A percentile compares a stretch with the other conserved stretches of the same genome.
Evolutionary conservation across 2,888 invertebrate species (phyloP).

Genomic region (Drosophila anceps): DNA sequence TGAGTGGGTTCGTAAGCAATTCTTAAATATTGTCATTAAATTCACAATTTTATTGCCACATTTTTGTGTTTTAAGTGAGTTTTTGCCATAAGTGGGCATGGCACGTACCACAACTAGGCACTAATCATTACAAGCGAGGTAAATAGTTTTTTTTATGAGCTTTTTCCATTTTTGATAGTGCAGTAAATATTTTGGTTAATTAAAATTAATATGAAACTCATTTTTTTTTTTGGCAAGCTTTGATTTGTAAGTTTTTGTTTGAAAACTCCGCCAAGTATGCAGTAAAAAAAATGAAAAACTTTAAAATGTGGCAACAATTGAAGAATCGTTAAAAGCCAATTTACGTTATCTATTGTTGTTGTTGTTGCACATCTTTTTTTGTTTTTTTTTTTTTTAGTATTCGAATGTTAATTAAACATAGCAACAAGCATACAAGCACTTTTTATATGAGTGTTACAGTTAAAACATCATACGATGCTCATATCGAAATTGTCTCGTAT

Average conservation of each 20-base stretch:
- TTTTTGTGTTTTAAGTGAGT: background rate
- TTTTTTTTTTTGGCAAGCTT: background rate
- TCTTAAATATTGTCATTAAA: conserved; percentile 1
- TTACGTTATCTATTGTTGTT: conserved; percentile 7
- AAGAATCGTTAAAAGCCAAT: conserved; percentile 38
- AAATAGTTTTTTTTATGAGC: background rate
- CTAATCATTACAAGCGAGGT: background rate
- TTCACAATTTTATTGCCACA: background rate
- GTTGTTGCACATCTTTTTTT: background rate
- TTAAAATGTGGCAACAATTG: background rate
- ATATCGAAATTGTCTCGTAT: conserved; percentile 3
- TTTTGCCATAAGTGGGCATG: background rate
- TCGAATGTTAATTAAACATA: conserved; percentile 35
- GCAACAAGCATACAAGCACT: conserved; percentile 26
- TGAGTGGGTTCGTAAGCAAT: conserved; percentile 17
- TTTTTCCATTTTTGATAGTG: background rate
- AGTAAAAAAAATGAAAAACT: conserved; percentile 15
- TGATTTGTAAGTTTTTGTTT: background rate
- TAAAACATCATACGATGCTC: conserved; percentile 18
- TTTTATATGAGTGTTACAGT: background rate
- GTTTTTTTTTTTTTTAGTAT: conserved; percentile 5
- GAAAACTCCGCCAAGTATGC: conserved; percentile 43
- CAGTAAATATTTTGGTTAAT: background rate
- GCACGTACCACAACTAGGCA: background rate
- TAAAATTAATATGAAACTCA: background rate